Percentiles rank a stretch among this genome's conserved stretches.
phyloP scores from a whole-genome alignment of 2,113 vertebrate species.

The Apteryx owenii region DNA sequence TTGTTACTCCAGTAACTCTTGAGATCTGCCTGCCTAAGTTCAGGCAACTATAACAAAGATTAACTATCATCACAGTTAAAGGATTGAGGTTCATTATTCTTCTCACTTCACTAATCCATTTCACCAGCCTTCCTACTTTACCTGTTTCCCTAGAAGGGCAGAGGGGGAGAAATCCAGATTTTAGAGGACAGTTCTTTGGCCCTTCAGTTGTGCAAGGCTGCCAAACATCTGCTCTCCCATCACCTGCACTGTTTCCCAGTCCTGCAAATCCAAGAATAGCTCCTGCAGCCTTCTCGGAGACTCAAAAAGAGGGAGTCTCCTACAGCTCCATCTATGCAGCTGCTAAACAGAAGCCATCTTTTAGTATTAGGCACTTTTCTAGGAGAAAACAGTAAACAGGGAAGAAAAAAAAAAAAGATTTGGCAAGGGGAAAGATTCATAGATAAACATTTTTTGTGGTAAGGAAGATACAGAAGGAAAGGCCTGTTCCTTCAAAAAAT shows the following conservation, averaged over 20 bases:
- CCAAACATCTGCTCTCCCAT: background rate
- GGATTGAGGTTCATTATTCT: background rate
- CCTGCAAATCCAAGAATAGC: rapidly evolving
- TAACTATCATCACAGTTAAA: background rate
- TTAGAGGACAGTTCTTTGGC: background rate
- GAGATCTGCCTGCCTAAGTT: background rate
- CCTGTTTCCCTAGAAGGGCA: background rate
- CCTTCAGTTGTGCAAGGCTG: background rate
- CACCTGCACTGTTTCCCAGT: background rate
- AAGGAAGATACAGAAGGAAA: background rate
- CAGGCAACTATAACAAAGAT: background rate
- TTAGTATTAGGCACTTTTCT: background rate
- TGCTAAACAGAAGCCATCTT: background rate
- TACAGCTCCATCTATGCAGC: background rate
- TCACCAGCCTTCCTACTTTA: background rate
- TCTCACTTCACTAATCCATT: background rate
- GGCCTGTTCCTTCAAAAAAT: slow-evolving; percentile 3
- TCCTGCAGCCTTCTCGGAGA: background rate
- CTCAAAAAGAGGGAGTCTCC: background rate
- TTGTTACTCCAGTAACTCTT: background rate
- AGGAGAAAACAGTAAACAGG: background rate
- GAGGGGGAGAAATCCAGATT: background rate
- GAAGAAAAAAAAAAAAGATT: background rate
- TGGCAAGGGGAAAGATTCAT: background rate
- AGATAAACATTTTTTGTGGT: background rate